Base-by-base conservation (phyloP, 2,888 invertebrate species). In the Drosophila flavopinicola region DNA sequence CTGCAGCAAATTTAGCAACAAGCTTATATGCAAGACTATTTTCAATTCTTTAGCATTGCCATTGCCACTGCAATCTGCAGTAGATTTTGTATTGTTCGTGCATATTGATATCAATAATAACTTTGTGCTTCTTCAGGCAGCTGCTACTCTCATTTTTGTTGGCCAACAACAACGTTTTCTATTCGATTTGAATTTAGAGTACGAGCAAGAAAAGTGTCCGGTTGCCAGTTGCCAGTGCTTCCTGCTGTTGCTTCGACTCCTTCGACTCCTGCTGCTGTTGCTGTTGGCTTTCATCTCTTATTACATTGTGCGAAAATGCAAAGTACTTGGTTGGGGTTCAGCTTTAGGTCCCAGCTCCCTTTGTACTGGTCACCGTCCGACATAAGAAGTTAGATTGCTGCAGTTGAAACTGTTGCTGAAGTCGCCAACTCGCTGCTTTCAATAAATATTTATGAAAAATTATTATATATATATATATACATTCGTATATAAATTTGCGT, bases 391-490 rank as follows among this genome's bases (percentile, higher is more conserved):
- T 80, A 56, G 65, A 74, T 73, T 68, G 85, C 82, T 65, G 75
- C 71, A 75, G 54, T 56, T 61, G 78, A 64, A 75, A 66, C 75
- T 59, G 78, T 78, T 79, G 66, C 45, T 25, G 32, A 45, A 68
- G 61, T 56, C 53, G 48, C 37, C 57, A 41, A 67, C 69, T 42
- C 39, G 35, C 20, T 17, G 63, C 49, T 53, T 66, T 61, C 66
- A 66, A 86, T 86, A 85, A 80, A 80, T 86, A 80, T 80, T 84
- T 86, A 80, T 80, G 80, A 80, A 80, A 75, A 86, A 80, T 80
- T 86, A 65, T 67, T 11, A 3, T 32, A n/a, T 6, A 5, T 25
- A 17, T 5, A 9, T 15, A n/a, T 23, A 27, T 3, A 20, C 24
- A 25, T 30, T 41, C 20, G 27, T 33, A 42, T 33, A 48, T 35